Conservation (phyloP, 2,797 vertebrate species). For the Malacoraja senta region DNA sequence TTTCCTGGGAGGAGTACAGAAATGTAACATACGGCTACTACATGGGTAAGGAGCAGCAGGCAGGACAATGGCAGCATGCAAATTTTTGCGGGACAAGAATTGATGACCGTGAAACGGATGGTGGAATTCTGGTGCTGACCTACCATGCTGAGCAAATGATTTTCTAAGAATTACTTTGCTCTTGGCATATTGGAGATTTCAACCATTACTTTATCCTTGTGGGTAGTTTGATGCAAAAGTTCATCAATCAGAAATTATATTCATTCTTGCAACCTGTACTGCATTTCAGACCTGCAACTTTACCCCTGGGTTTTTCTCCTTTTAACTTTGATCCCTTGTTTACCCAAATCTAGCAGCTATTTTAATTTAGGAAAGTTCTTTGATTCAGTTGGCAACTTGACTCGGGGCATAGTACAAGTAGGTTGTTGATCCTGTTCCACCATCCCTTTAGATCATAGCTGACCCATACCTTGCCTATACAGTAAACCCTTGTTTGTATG, state of each 20-base stretch:
- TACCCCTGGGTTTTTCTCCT: not conserved
- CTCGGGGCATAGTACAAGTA: not conserved
- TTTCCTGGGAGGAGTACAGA: slow-evolving; percentile 79
- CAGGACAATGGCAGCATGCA: not conserved
- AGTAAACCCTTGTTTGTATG: too few species aligned
- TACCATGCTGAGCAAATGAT: not conserved
- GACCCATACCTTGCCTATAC: not conserved
- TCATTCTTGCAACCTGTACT: not conserved
- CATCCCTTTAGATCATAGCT: not conserved
- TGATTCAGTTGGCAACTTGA: not conserved
- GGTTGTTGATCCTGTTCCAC: not conserved
- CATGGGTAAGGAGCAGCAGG: slow-evolving; percentile 63
- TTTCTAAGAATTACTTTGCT: not conserved
- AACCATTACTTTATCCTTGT: not conserved
- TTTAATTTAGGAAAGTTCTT: not conserved
- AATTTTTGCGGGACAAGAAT: not conserved
- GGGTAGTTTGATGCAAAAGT: not conserved
- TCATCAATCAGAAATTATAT: not conserved
- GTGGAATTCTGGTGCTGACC: slow-evolving; percentile 1
- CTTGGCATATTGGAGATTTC: not conserved
- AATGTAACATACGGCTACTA: slow-evolving; percentile 73
- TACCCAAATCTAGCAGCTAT: not conserved
- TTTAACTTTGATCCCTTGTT: not conserved
- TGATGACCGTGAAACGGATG: not conserved
- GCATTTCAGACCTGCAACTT: not conserved